Percentiles rank a stretch among this genome's conserved stretches.
Conservation (phyloP, 2,888 invertebrate species). For the Philopedon plagiatum region DNA sequence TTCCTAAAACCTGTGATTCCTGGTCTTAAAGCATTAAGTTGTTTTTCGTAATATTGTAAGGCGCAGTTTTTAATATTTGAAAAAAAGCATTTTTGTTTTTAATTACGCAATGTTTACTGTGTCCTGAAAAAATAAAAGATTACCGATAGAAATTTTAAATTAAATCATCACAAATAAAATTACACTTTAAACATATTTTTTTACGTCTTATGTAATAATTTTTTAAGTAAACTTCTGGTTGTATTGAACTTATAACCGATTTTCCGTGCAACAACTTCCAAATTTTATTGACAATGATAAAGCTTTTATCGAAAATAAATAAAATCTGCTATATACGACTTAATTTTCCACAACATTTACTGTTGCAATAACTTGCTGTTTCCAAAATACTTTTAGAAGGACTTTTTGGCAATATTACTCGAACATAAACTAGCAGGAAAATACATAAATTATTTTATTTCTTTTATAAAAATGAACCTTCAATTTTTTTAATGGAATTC, state of each 20-base stretch:
- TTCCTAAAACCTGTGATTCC: too few species aligned
- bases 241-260: slow-evolving; percentile 17
- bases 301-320: slow-evolving; percentile 52
- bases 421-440: slow-evolving; percentile 34
- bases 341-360: slow-evolving; percentile 52
- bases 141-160: too few species aligned
- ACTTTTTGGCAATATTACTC: slow-evolving; percentile 32
- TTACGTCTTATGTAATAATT: not conserved
- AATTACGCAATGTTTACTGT: too few species aligned
- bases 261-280: slow-evolving; percentile 28
- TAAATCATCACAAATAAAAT: too few species aligned
- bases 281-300: slow-evolving; percentile 51
- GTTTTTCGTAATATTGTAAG: too few species aligned
- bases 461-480: not conserved
- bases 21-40: too few species aligned
- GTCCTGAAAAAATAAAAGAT: too few species aligned
- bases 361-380: slow-evolving; percentile 47
- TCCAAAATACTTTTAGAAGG: slow-evolving; percentile 51
- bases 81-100: too few species aligned
- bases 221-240: not conserved
- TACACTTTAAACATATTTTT: not conserved
- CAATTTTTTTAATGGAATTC: not conserved
- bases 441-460: slow-evolving; percentile 29
- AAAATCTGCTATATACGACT: slow-evolving; percentile 50
- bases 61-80: too few species aligned